Evolutionary conservation across 1,140 invertebrate genomes (phyloP).

Genomic region (Pseudoatta argentina): DNA sequence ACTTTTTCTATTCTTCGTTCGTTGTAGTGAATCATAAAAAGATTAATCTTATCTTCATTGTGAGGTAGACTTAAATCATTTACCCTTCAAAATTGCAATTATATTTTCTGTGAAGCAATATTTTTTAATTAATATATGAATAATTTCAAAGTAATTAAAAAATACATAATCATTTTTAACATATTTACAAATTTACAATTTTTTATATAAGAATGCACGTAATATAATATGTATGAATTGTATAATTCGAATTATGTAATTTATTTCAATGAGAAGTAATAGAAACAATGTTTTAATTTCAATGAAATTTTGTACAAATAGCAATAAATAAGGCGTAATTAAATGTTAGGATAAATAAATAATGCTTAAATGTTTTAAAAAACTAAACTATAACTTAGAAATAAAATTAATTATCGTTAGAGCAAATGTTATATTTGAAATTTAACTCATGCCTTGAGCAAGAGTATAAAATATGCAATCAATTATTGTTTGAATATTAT

Average conservation of each 20-base stretch:
- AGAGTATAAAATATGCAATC: neutral
- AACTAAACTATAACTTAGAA: neutral
- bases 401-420: neutral
- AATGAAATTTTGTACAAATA: neutral
- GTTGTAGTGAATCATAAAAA: neutral
- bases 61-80: neutral
- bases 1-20: neutral
- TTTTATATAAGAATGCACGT: neutral
- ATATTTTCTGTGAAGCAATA: neutral
- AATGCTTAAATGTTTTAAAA: neutral
- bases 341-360: neutral
- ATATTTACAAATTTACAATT: neutral
- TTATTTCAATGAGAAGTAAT: neutral
- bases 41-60: neutral
- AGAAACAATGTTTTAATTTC: neutral
- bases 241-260: neutral
- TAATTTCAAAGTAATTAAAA: neutral
- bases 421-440: neutral
- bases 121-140: neutral
- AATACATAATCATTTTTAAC: neutral
- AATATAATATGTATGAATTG: neutral
- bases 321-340: neutral
- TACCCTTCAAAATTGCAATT: neutral
- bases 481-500: neutral
- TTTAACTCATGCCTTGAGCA: neutral